These are phyloP conservation scores for Platyscelio sp. DNA, from an alignment of 2,888 invertebrate species.

Conservation along the genomic window DNA sequence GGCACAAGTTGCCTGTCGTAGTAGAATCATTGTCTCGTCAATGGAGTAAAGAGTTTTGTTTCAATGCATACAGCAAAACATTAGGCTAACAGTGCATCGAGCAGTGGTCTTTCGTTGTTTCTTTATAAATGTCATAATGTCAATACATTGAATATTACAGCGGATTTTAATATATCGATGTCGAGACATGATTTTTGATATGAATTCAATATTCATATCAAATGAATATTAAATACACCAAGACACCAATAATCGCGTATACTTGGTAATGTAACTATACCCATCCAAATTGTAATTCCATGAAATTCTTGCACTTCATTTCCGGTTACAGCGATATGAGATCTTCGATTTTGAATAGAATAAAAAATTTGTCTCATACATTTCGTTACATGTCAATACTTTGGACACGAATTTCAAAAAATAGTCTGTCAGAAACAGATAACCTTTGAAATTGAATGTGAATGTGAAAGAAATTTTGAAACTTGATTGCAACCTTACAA, in stretches of 20 bases:
- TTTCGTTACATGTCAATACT: no score
- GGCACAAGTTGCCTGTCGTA: constrained; percentile 10
- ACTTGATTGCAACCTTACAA: no score
- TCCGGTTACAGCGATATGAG: not conserved
- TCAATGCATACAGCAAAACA: not conserved
- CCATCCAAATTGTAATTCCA: constrained; percentile 14
- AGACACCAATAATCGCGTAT: constrained; percentile 3
- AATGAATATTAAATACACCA: no score
- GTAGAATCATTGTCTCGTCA: constrained; percentile 29
- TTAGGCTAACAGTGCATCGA: not conserved
- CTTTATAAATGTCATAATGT: not conserved
- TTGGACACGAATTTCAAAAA: not conserved
- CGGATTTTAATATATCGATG: not conserved
- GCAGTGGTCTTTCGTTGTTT: not conserved
- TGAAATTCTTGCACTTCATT: not conserved
- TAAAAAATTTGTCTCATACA: constrained; percentile 4
- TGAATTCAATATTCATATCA: not conserved
- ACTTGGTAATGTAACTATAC: not conserved
- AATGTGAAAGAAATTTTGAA: no score
- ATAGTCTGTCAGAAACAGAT: not conserved
- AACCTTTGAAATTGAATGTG: not conserved
- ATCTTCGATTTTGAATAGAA: constrained; percentile 14
- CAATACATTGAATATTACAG: constrained; percentile 21
- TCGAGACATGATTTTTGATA: constrained; percentile 10
- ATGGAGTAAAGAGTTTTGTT: constrained; percentile 7